phyloP scores from a whole-genome alignment of 2,113 vertebrate genomes.

The Osmerus eperlanus region DNA sequence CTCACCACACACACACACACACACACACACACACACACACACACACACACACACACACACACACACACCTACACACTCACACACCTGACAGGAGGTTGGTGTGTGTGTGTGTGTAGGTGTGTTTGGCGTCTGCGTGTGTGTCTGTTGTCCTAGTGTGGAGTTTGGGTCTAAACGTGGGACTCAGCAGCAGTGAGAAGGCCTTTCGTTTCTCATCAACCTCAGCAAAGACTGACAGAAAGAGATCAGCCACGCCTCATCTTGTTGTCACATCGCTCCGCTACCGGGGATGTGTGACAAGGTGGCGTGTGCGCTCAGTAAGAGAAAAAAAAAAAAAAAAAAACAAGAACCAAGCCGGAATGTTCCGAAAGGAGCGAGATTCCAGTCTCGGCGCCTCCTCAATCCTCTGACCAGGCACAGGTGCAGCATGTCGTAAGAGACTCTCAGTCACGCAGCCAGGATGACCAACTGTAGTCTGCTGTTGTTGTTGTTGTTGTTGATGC shows the following conservation, averaged over 20 bases:
- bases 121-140: slow-evolving; percentile 1
- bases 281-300: neutral
- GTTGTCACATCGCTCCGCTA: slow-evolving; percentile 15
- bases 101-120: slow-evolving; percentile 11
- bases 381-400: no score
- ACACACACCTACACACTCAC: neutral
- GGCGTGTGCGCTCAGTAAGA: neutral
- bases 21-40: neutral
- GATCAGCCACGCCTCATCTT: slow-evolving; percentile 46
- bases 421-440: neutral
- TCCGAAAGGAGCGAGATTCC: neutral
- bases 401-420: neutral
- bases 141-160: neutral
- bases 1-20: neutral
- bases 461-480: slow-evolving; percentile 14
- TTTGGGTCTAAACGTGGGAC: slow-evolving; percentile 6
- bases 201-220: slow-evolving; percentile 42
- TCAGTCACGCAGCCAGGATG: slow-evolving; percentile 8
- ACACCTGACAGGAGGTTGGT: slow-evolving; percentile 5
- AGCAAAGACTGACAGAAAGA: slow-evolving; percentile 38
- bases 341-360: neutral
- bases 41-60: neutral
- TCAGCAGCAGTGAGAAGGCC: slow-evolving; percentile 45
- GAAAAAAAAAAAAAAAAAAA: no score
- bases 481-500: slow-evolving; percentile 7